Evolutionary conservation across 2,797 vertebrate genomes (phyloP), one percentile per base, ranked within the genome.

Genomic region (Danionella dracula): DNA sequence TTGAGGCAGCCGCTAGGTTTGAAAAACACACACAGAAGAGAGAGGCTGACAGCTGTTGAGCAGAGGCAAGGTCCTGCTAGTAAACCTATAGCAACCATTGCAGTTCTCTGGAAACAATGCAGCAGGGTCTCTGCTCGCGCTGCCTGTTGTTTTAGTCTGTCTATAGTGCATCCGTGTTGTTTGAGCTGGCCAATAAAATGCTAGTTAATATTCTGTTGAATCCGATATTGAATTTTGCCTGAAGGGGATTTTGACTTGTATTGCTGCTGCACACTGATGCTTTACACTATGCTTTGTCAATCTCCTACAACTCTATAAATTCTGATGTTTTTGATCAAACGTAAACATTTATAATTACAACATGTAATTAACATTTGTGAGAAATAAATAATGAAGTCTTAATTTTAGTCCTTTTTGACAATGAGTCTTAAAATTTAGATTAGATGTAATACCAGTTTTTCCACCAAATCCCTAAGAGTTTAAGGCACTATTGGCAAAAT

Each of bases 31-130:
- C 8, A 19, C 17, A 23, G 27, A 32, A 27, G 61, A 32, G 9
- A 15, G 27, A 31, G 5, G 17, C 32, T 64, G 50, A 45, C 62
- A 65, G 62, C 50, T 65, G 50, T 55, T 55, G 32, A 63, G 48
- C 50, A 19, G 40, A 65, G 50, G 40, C 20, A 38, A 55, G 50
- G 23, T 27, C 23, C 23, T 32, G 62, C 50, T 65, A 27, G 11
- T 34, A 45, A 65, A 64, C 37, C 61, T 53, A 38, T 12, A 45
- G 29, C 40, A 42, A 44, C n/a, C 38, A 34, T 51, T 53, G 49
- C 53, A 53, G 49, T 42, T 34, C 29, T 42, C 12, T 42, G 48
- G 61, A 64, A 53, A 34, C 49, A 44, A 44, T 54, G 17, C 61
- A 53, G 49, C 48, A 44, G 23, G 17, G 29, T 54, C 49, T 42